phyloP scores from a whole-genome alignment of 2,113 vertebrate species.

The Toxostoma redivivum region DNA sequence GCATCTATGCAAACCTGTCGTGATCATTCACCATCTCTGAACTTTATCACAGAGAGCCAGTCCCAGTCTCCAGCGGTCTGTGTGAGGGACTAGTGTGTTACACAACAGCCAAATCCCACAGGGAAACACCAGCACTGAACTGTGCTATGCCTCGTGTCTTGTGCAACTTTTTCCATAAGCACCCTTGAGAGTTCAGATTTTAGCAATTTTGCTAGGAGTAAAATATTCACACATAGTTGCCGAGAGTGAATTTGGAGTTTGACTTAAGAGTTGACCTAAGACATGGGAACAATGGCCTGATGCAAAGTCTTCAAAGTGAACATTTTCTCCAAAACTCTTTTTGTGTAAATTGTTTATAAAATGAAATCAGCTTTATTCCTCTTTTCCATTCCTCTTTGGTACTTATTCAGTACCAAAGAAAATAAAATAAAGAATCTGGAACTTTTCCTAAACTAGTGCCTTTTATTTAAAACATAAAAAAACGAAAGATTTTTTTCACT shows the following conservation, averaged over 20 bases:
- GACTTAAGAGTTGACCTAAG: neutral
- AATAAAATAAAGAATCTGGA: neutral
- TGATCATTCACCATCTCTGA: neutral
- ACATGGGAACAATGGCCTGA: neutral
- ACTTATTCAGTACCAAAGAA: neutral
- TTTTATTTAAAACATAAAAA: neutral
- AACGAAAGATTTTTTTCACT: neutral
- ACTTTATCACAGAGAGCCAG: neutral
- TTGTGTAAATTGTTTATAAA: neutral
- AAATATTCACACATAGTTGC: neutral
- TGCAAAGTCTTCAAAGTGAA: neutral
- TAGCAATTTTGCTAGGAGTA: neutral
- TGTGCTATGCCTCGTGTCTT: neutral
- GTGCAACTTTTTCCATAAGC: neutral
- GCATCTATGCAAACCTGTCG: neutral
- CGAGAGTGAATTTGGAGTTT: neutral
- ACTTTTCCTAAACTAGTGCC: neutral
- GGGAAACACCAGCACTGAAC: neutral
- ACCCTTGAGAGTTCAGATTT: neutral
- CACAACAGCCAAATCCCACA: accelerated
- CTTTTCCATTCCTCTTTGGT: neutral
- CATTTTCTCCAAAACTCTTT: neutral
- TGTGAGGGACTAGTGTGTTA: neutral
- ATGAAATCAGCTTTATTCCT: neutral
- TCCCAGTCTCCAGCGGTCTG: neutral